A percentile compares a stretch with the other conserved stretches of the same genome.
These are phyloP conservation scores for Vanessa cardui DNA, from an alignment of 2,888 invertebrate species.

Conservation along the genomic window DNA sequence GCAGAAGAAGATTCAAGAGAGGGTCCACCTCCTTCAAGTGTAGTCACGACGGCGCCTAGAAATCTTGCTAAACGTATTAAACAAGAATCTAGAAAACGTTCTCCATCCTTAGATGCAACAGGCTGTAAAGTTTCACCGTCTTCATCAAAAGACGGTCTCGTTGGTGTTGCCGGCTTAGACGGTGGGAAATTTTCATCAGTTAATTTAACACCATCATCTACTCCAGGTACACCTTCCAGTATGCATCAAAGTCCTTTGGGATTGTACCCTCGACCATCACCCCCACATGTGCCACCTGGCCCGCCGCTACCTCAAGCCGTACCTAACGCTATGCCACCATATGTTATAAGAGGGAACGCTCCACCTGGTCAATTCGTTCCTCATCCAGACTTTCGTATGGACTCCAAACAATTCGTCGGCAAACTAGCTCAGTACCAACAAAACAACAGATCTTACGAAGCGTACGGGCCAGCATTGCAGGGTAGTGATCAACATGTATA, in stretches of 20 bases:
- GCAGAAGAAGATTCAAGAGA: slow-evolving; percentile 90
- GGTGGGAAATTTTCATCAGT: slow-evolving; percentile 85
- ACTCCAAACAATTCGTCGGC: slow-evolving; percentile 76
- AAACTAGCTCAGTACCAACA: slow-evolving; percentile 76
- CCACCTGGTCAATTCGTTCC: slow-evolving; percentile 76
- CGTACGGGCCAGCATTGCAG: slow-evolving; percentile 62
- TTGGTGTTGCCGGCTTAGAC: slow-evolving; percentile 72
- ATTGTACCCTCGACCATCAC: slow-evolving; percentile 87
- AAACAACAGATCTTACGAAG: slow-evolving; percentile 69
- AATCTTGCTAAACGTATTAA: slow-evolving; percentile 78
- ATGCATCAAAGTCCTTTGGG: slow-evolving; percentile 85
- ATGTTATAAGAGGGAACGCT: slow-evolving; percentile 80
- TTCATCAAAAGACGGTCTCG: slow-evolving; percentile 79
- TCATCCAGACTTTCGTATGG: slow-evolving; percentile 80
- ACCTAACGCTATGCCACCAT: slow-evolving; percentile 83
- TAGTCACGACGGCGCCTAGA: slow-evolving; percentile 80
- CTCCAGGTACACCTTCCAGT: slow-evolving; percentile 85
- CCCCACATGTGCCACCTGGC: slow-evolving; percentile 85
- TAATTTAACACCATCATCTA: slow-evolving; percentile 84
- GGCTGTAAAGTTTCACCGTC: slow-evolving; percentile 80
- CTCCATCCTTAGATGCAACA: slow-evolving; percentile 78
- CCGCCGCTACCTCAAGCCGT: slow-evolving; percentile 83
- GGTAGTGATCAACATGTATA: slow-evolving; percentile 74
- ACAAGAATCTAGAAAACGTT: slow-evolving; percentile 82
- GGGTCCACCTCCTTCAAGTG: slow-evolving; percentile 85